Evolutionary conservation across 2,113 vertebrate genomes (phyloP), one percentile per base, ranked within the genome.

Genomic region (Anseranas semipalmata): DNA sequence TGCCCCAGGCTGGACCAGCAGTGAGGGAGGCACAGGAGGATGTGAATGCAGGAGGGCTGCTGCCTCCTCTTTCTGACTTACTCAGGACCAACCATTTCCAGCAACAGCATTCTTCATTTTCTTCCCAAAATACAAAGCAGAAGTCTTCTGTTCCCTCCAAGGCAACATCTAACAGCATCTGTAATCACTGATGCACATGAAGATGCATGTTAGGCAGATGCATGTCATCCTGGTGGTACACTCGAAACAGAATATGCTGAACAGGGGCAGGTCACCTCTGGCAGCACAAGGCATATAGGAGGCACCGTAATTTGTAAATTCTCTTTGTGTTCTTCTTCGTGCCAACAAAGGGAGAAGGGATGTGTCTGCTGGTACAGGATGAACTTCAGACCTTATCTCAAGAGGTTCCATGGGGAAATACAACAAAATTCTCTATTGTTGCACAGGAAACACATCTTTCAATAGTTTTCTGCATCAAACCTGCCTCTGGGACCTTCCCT

Each of bases 331-430:
- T 46, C 10, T 50, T 15, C 71, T 72, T 39, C 1, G 21, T 86
- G 92, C 75, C 92, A 92, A 45, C 79, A 67, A 46, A 95, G 59
- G 68, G 70, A 90, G 77, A 43, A 75, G 85, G 81, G 85, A 82
- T 43, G 82, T 35, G 88, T 24, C 88, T 74, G 86, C 68, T 89
- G 88, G 67, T 28, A 63, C 86, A 93, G 83, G 76, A 88, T 72
- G 86, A 80, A 66, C 72, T 59, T 18, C 76, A 84, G 91, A 50
- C 39, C 83, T 90, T 59, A 81, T 79, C 83, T 93, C 45, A 22
- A 81, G 94, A 89, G 83, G n/a, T 81, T 95, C 86, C 89, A 52
- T 24, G 18, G 91, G 89, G 93, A 92, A 97, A 90, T 6, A 25
- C 1, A 53, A 33, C 32, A 33, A 4, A 93, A 88, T 41, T 62